Base-by-base conservation (phyloP, 2,113 vertebrate genomes). In the Excalfactoria chinensis region DNA sequence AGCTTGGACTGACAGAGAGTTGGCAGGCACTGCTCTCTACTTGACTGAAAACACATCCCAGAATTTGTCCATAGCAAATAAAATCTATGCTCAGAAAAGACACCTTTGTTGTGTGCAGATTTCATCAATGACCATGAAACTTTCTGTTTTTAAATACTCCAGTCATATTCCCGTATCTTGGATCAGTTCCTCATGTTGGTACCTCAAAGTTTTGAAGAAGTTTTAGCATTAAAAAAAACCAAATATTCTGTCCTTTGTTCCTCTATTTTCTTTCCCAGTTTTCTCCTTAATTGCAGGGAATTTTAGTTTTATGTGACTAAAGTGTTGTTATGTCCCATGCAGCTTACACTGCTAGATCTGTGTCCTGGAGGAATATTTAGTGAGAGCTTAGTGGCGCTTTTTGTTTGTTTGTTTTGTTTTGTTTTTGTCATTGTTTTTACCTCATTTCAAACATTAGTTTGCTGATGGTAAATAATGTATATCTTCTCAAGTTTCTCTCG, bases 401-500 rank as follows among this genome's bases (percentile, higher is more conserved):
- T 56, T 41, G 6, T 59, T 12, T 48, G 32, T 58, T 71, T 89
- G 26, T 9, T 53, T 28, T 53, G 30, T 12, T 58, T 58, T 58
- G 30, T 48, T 28, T 25, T 63, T 40, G 25, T 56, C 35, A 55
- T 22, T 63, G 9, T 4, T 77, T 71, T 91, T 48, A 70, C 59
- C 82, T 67, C 0, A 43, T 80, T 89, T 83, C 25, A 88, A 87
- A 84, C 34, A 5, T 63, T 67, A 66, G 16, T 46, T 83, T 76
- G 30, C 15, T 67, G 53, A 62, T 77, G 7, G 60, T 89, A 91
- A 88, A 86, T 76, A 89, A 86, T 48, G 8, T 74, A 9, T 59
- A 80, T 77, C 89, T 89, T 93, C 34, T 89, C 41, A 71, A 88
- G 62, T 86, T 91, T 83, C 3, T 77, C 46, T 55, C 41, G 37